Evolutionary conservation across 2,888 invertebrate species (phyloP), one percentile per base, ranked within the genome.

Genomic region (Neoitamus cyanurus): DNA sequence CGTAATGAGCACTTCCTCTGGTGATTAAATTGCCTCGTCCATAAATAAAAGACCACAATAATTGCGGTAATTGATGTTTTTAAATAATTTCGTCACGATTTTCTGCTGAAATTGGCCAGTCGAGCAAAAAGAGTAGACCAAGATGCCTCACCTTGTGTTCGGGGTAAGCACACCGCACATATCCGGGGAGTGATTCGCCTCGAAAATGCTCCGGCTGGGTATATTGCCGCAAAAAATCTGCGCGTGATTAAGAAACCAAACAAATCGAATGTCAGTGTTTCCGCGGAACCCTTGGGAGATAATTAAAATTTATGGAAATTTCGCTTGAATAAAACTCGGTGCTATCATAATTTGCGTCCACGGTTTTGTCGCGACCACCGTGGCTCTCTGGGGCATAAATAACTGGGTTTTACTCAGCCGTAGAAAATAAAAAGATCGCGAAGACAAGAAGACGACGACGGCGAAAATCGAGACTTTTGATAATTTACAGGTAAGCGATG

Each of bases 251-350:
- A 82, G 82, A 82, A 82, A 69, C 82, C 82, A 82, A 58, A 82
- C 82, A 82, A 69, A 69, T 82, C 82, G 82, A 82, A 68, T 69
- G 82, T 82, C 82, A 82, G 69, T 82, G 69, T 69, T 82, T 82
- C 69, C 68, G 36, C 58, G 73, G 83, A 75, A 83, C 83, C 83
- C 73, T 58, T 75, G 75, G 73, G 72, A 83, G 83, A 83, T 85
- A 85, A 85, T 85, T 85, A 84, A 85, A 85, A 85, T 85, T 85
- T 85, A 85, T 84, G 69, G 75, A 85, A 85, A 83, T 77, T 85
- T 82, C 70, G 77, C 73, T 85, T 84, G 82, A 85, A 85, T 85
- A 85, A 85, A 85, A 84, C 82, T 46, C 48, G 42, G 37, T 85
- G 77, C 85, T 82, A 85, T 85, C 85, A 84, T 84, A 85, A 85